A percentile compares a stretch with the other conserved stretches of the same genome.
Conservation (phyloP, 2,797 vertebrate genomes). For the Poeciliopsis infans region DNA sequence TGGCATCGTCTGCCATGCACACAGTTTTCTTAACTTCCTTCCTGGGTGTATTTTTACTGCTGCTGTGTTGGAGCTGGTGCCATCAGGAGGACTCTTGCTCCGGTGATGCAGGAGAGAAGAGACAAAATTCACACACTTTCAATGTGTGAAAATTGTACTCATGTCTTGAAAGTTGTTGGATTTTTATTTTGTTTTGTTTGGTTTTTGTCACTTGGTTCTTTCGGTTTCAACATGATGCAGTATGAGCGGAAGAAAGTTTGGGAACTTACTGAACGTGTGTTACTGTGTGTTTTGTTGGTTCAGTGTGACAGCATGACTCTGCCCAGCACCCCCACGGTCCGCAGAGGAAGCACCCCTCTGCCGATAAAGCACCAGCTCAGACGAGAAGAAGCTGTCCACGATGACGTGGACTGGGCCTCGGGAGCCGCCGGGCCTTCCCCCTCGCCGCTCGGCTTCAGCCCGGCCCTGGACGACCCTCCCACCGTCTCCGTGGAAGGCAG, state of each 20-base stretch:
- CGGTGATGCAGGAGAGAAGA: not conserved
- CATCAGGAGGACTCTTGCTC: not conserved
- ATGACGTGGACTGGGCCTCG: constrained; percentile 79
- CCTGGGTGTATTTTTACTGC: not conserved
- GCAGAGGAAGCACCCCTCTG: constrained; percentile 89
- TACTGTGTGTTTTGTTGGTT: constrained; percentile 3
- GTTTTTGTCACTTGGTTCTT: not conserved
- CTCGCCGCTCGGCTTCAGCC: constrained; percentile 73
- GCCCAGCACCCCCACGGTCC: constrained; percentile 76
- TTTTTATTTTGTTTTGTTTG: not conserved
- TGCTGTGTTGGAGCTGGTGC: not conserved
- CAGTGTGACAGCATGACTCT: constrained; percentile 81
- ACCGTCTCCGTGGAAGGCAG: constrained; percentile 58
- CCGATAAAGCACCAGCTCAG: constrained; percentile 89
- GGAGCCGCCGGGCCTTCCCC: constrained; percentile 77
- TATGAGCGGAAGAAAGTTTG: not conserved
- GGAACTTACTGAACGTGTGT: not conserved
- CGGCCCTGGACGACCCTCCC: constrained; percentile 74
- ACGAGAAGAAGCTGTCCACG: constrained; percentile 84
- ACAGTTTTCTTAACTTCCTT: not conserved
- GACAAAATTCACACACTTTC: not conserved
- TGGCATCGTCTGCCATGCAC: not conserved
- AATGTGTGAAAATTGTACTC: not conserved
- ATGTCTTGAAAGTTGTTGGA: not conserved
- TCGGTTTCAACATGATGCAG: not conserved